Evolutionary conservation across 1,140 invertebrate genomes (phyloP).

Genomic region (Dendrolimus punctatus): DNA sequence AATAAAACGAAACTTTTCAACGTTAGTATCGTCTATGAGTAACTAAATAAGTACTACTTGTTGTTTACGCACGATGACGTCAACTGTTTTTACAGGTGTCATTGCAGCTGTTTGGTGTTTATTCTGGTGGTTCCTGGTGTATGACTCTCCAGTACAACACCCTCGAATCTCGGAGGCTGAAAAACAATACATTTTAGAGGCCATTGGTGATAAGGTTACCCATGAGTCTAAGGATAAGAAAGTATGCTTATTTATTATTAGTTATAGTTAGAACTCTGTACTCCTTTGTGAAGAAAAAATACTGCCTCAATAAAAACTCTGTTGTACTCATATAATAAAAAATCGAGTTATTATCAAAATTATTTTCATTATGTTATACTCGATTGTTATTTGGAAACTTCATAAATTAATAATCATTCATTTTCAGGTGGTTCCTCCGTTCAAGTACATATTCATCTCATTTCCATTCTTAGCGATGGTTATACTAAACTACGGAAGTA

Average conservation of each 20-base stretch:
- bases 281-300: no score
- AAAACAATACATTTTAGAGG: conserved; percentile 80
- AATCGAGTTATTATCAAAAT: no score
- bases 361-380: not conserved
- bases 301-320: no score
- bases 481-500: conserved; percentile 80
- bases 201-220: conserved; percentile 59
- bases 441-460: conserved; percentile 75
- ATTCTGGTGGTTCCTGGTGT: conserved; percentile 77
- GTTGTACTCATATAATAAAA: no score
- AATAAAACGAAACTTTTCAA: no score
- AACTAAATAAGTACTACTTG: no score
- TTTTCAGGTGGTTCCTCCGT: conserved; percentile 71
- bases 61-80: not conserved
- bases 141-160: conserved; percentile 82
- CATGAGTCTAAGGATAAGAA: conserved; percentile 41
- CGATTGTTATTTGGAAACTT: not conserved
- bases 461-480: conserved; percentile 79
- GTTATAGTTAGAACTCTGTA: no score
- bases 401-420: conserved; percentile 5
- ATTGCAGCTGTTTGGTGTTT: conserved; percentile 75
- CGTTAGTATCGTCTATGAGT: no score
- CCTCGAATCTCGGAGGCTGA: conserved; percentile 84
- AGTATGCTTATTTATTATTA: conserved; percentile 14
- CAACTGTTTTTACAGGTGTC: conserved; percentile 45